phyloP scores from a whole-genome alignment of 2,888 invertebrate species.

The Globia sparganii region DNA sequence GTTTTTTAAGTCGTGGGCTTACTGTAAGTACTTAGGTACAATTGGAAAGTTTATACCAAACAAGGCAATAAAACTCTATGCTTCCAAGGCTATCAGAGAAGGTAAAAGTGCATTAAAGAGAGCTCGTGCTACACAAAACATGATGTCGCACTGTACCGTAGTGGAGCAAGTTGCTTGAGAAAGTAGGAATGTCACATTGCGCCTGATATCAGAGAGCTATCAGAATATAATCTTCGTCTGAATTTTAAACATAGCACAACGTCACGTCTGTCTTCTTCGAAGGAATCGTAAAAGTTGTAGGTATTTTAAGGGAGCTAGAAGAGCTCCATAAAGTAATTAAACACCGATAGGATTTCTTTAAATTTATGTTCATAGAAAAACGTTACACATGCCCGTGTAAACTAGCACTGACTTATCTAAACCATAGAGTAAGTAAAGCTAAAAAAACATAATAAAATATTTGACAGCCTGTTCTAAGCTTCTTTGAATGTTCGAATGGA shows the following conservation, averaged over 20 bases:
- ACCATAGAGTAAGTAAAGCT: no score
- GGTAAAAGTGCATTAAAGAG: conserved; percentile 48
- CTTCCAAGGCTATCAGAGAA: conserved; percentile 46
- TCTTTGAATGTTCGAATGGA: no score
- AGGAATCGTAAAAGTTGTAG: neutral
- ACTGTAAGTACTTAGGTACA: conserved; percentile 4
- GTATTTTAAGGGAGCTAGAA: no score
- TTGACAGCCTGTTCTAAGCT: no score
- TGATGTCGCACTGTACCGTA: conserved; percentile 10
- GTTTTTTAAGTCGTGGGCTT: conserved; percentile 15
- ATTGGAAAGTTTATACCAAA: conserved; percentile 55
- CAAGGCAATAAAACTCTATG: conserved; percentile 45
- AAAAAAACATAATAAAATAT: no score
- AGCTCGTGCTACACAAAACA: conserved; percentile 24
- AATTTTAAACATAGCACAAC: neutral
- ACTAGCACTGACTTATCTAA: no score
- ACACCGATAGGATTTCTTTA: no score
- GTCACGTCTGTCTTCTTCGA: neutral
- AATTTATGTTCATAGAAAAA: no score
- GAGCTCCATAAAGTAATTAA: no score
- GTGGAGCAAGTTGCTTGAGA: conserved; percentile 23
- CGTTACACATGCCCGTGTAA: no score
- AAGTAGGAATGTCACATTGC: conserved; percentile 28
- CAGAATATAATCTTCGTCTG: conserved; percentile 21
- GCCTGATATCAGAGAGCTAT: neutral